Evolutionary conservation across 2,888 invertebrate genomes (phyloP).

Genomic region (Eupithecia vulgata): DNA sequence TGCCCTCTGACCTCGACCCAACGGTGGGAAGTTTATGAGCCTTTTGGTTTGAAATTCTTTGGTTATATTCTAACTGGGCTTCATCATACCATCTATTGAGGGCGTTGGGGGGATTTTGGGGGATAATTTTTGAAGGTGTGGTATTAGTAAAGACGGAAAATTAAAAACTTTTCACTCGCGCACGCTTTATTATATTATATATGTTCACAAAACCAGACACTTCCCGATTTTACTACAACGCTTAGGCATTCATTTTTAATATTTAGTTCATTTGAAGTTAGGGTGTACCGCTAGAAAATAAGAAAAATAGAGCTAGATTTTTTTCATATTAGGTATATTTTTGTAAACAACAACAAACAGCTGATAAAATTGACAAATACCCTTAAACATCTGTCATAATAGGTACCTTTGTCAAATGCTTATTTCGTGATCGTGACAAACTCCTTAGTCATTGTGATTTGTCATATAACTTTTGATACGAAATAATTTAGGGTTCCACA

Average conservation of each 20-base stretch:
- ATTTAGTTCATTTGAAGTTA: not conserved
- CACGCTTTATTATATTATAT: not conserved
- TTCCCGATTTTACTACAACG: not conserved
- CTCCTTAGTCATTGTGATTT: not conserved
- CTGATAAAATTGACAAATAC: conserved; percentile 5
- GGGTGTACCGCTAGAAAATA: not conserved
- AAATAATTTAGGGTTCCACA: conserved; percentile 4
- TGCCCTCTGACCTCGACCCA: not conserved
- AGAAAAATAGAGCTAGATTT: not conserved
- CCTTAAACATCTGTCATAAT: not conserved
- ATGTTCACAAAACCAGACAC: not conserved
- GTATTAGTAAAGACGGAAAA: not conserved
- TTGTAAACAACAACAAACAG: not conserved
- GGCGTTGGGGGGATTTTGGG: not conserved
- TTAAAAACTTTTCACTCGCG: not conserved
- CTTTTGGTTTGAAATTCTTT: not conserved
- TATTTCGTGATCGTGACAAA: not conserved
- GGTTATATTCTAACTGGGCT: not conserved
- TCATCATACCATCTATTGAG: not conserved
- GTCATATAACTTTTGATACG: not conserved
- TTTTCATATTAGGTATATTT: not conserved
- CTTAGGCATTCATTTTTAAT: not conserved
- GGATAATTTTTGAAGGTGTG: not conserved
- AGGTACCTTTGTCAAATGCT: not conserved
- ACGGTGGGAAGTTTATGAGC: not conserved